phyloP scores from a whole-genome alignment of 2,888 invertebrate genomes.

The Sympetrum striolatum region DNA sequence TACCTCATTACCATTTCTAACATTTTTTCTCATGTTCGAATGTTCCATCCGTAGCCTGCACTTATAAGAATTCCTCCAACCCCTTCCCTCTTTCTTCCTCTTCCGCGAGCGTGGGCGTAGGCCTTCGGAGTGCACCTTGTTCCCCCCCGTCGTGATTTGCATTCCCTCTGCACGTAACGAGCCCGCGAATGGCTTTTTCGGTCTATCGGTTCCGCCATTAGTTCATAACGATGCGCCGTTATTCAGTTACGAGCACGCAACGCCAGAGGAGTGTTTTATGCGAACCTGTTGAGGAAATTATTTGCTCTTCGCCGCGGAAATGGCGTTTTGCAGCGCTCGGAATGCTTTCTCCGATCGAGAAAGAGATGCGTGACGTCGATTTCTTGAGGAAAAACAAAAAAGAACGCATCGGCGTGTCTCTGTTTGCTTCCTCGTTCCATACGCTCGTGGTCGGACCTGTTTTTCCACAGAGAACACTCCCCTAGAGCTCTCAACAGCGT shows the following conservation, averaged over 20 bases:
- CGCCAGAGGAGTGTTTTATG: background rate
- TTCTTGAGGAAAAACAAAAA: background rate
- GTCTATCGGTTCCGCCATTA: background rate
- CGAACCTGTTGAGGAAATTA: background rate
- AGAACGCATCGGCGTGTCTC: background rate
- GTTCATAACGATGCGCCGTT: background rate
- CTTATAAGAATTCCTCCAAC: background rate
- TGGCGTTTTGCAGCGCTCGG: no score
- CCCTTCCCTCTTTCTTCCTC: background rate
- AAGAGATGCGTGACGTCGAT: background rate
- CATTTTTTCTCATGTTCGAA: no score
- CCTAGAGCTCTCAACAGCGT: no score
- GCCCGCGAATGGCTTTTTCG: background rate
- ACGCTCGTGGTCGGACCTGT: background rate
- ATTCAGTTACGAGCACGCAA: background rate
- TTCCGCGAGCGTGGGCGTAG: background rate
- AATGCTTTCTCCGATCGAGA: background rate
- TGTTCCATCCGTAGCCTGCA: background rate
- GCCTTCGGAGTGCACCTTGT: background rate
- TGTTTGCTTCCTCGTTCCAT: background rate
- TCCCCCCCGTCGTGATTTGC: slow-evolving; percentile 7
- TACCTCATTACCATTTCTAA: no score
- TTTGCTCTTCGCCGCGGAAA: background rate
- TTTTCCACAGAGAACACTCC: no score
- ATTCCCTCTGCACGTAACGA: background rate